These are phyloP conservation scores for Aphidius ervi DNA, from an alignment of 1,140 invertebrate genomes.

Conservation along the genomic window DNA sequence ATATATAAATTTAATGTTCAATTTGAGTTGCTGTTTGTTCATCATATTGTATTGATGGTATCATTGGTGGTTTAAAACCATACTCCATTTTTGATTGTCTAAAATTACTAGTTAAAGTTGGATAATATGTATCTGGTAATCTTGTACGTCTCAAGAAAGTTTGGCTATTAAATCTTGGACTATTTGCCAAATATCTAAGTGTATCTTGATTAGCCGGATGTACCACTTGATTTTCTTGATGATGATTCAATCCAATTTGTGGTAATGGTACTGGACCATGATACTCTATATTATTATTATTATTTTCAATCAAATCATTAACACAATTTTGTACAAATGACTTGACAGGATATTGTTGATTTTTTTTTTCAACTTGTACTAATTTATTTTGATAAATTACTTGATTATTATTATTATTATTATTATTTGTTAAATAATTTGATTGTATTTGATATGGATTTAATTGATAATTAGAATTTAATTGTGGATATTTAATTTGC, in stretches of 20 bases:
- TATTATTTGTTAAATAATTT: constrained; percentile 4
- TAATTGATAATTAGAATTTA: too few species aligned
- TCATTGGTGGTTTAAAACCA: constrained; percentile 73
- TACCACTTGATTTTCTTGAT: constrained; percentile 22
- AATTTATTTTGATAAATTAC: too few species aligned
- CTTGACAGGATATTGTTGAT: constrained; percentile 11
- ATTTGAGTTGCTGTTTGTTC: constrained; percentile 53
- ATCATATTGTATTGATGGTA: constrained; percentile 76
- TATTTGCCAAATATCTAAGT: constrained; percentile 16
- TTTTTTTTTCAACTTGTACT: too few species aligned
- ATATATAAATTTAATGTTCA: constrained; percentile 32
- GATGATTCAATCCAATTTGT: constrained; percentile 21
- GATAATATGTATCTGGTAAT: constrained; percentile 35
- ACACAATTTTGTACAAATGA: constrained; percentile 36
- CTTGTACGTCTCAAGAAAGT: constrained; percentile 33
- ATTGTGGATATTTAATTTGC: too few species aligned
- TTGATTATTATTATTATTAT: too few species aligned
- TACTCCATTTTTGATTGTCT: constrained; percentile 72
- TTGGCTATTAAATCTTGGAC: constrained; percentile 22
- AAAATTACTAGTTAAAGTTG: constrained; percentile 54
- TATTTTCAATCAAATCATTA: constrained; percentile 34
- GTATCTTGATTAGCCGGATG: constrained; percentile 26
- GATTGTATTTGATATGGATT: constrained; percentile 18
- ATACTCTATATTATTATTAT: constrained; percentile 37
- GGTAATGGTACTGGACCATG: constrained; percentile 47